Evolutionary conservation across 2,797 vertebrate genomes (phyloP).

Genomic region (Moxostoma hubbsi): DNA sequence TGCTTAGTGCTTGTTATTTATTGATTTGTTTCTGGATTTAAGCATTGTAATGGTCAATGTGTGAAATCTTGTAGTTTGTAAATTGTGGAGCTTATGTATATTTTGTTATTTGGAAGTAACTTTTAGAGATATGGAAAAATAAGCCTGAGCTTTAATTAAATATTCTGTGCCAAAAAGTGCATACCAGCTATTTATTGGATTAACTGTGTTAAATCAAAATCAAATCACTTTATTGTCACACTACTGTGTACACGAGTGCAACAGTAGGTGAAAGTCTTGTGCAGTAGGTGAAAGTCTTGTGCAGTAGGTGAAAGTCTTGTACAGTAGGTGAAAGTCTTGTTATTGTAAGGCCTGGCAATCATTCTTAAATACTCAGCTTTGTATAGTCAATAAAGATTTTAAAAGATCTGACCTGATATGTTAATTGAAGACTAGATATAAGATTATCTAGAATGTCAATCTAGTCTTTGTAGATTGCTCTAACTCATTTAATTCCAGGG

Average conservation of each 20-base stretch:
- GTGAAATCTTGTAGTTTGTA: not conserved
- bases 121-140: not conserved
- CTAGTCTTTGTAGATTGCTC: conserved; percentile 7
- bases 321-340: too few species aligned
- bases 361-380: not conserved
- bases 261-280: too few species aligned
- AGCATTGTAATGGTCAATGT: not conserved
- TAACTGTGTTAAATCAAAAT: too few species aligned
- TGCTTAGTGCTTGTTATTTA: conserved; percentile 35
- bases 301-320: too few species aligned
- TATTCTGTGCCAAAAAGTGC: conserved; percentile 18
- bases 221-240: too few species aligned
- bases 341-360: conserved; percentile 8
- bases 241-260: too few species aligned
- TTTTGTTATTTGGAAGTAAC: conserved; percentile 4
- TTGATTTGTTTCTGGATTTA: conserved; percentile 35
- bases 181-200: not conserved
- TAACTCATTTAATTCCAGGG: conserved; percentile 2
- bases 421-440: not conserved
- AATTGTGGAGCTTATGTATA: conserved; percentile 4
- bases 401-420: conserved; percentile 11
- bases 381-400: not conserved
- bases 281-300: too few species aligned
- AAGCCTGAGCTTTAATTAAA: conserved; percentile 7
- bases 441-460: not conserved